Conservation (phyloP, 2,797 vertebrate species). For the Cynopterus sphinx region DNA sequence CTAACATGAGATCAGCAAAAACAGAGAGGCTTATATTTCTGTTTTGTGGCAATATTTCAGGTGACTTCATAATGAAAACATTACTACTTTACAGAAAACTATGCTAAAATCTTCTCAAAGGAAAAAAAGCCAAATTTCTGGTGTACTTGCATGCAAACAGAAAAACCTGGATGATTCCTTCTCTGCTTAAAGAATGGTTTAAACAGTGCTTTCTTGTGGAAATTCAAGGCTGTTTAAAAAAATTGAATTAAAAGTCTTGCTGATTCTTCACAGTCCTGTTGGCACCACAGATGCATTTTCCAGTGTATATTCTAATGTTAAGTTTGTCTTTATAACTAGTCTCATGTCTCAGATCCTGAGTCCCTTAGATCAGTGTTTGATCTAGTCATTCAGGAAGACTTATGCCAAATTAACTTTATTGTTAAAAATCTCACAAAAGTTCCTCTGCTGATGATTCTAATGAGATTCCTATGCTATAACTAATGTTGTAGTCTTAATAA, state of each 20-base stretch:
- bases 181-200: slow-evolving; percentile 15
- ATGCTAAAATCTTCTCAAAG: background rate
- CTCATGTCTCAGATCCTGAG: background rate
- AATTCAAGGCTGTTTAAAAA: slow-evolving; percentile 15
- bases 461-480: background rate
- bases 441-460: slow-evolving; percentile 32
- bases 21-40: background rate
- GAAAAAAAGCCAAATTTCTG: slow-evolving; percentile 24
- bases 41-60: slow-evolving; percentile 35
- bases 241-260: slow-evolving; percentile 31
- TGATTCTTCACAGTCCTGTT: background rate
- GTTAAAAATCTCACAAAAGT: background rate
- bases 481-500: slow-evolving; percentile 32
- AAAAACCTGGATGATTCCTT: slow-evolving; percentile 4
- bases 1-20: slow-evolving; percentile 9
- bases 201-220: slow-evolving; percentile 44
- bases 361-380: background rate
- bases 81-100: slow-evolving; percentile 30
- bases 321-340: background rate
- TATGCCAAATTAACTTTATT: slow-evolving; percentile 27
- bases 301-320: background rate
- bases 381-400: background rate
- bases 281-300: background rate
- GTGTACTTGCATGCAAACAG: background rate
- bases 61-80: slow-evolving; percentile 34